phyloP scores from a whole-genome alignment of 2,113 vertebrate species.

The Lepisosteus oculatus region DNA sequence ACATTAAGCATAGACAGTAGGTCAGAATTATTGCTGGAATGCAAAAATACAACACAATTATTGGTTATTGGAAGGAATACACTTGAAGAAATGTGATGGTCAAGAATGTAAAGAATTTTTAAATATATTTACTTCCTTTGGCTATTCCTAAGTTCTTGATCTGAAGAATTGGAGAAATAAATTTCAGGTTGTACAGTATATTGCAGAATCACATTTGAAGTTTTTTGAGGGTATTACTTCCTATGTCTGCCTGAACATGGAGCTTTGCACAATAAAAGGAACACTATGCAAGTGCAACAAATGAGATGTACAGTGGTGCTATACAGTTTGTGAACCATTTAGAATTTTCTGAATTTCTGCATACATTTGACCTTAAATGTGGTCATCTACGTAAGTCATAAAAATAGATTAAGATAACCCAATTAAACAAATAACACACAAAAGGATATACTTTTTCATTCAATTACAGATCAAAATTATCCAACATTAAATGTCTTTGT shows the following conservation, averaged over 20 bases:
- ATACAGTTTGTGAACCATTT: too few species aligned
- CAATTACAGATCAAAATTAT: too few species aligned
- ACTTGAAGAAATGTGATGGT: background rate
- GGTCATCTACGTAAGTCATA: too few species aligned
- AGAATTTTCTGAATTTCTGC: too few species aligned
- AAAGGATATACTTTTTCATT: too few species aligned
- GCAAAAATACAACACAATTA: background rate
- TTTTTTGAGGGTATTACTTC: background rate
- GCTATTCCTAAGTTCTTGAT: background rate
- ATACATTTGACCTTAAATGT: too few species aligned
- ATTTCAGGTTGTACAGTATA: background rate
- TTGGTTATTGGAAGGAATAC: background rate
- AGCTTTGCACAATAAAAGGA: conserved; percentile 5
- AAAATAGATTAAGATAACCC: too few species aligned
- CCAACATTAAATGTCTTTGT: too few species aligned
- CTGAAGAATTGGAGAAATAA: background rate
- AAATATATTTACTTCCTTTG: background rate
- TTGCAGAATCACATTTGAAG: background rate
- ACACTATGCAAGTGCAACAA: background rate
- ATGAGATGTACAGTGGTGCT: too few species aligned
- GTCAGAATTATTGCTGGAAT: background rate
- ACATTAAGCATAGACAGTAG: too few species aligned
- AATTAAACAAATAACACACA: too few species aligned
- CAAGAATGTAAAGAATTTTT: background rate
- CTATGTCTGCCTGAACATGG: background rate